Conservation (phyloP, 2,888 invertebrate genomes). For the Caenorhabditis afra region DNA sequence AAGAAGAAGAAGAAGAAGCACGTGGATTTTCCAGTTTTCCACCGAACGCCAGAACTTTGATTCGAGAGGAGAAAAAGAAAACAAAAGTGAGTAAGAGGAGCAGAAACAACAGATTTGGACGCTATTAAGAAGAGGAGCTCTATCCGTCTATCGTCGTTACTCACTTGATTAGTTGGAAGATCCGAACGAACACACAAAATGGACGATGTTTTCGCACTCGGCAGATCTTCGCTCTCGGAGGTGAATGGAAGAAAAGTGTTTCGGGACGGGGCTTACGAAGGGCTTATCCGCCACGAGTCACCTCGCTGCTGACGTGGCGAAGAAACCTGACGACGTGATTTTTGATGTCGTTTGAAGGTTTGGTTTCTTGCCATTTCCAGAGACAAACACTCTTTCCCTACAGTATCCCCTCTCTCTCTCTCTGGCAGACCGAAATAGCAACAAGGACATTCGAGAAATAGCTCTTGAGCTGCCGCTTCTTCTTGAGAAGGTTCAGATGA, state of each 20-base stretch:
- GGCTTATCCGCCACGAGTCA: neutral
- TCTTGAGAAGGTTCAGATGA: slow-evolving; percentile 6
- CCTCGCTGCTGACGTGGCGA: neutral
- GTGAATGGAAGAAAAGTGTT: neutral
- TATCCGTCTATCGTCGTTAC: neutral
- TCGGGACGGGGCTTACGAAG: neutral
- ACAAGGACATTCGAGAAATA: no score
- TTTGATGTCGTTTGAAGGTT: neutral
- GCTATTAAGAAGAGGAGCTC: neutral
- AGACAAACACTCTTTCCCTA: no score
- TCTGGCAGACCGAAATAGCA: no score
- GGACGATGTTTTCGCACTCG: neutral
- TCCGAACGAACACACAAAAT: no score
- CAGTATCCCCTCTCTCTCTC: no score
- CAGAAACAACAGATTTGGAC: no score
- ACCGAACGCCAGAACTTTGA: no score
- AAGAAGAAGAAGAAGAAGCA: neutral
- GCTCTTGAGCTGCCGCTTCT: neutral
- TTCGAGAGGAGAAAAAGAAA: no score
- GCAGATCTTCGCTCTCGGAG: neutral
- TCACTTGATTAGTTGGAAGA: no score
- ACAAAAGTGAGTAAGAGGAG: no score
- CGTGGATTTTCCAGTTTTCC: no score
- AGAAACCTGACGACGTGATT: neutral
- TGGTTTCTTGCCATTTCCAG: no score